These are phyloP conservation scores for Orthosia gracilis DNA, from an alignment of 2,888 invertebrate genomes.

Conservation along the genomic window DNA sequence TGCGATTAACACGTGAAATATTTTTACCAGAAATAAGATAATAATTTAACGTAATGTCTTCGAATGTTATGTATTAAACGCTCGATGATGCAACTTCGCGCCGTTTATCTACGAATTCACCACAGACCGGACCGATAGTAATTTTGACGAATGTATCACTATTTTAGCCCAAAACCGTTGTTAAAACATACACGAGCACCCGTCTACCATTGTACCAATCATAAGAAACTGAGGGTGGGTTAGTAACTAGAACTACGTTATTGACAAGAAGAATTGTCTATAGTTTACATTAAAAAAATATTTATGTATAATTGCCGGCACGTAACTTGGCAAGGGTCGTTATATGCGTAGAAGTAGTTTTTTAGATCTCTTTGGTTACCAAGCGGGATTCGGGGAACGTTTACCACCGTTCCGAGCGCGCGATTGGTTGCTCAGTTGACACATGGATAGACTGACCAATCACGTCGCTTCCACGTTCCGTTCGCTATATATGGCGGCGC, in stretches of 20 bases:
- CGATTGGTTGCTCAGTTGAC: too few species aligned
- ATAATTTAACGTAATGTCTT: not conserved
- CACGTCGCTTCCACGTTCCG: too few species aligned
- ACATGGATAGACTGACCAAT: too few species aligned
- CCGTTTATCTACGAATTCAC: conserved; percentile 46
- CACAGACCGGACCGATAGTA: conserved; percentile 32
- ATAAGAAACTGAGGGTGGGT: conserved; percentile 77
- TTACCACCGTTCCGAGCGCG: too few species aligned
- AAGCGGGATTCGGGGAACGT: too few species aligned
- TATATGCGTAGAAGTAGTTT: too few species aligned
- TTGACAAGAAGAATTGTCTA: not conserved
- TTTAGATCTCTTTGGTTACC: too few species aligned
- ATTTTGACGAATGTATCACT: not conserved
- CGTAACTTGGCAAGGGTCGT: too few species aligned
- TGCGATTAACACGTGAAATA: too few species aligned
- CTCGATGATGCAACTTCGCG: conserved; percentile 73
- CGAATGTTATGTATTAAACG: not conserved
- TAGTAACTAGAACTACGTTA: conserved; percentile 65
- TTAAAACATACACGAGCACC: conserved; percentile 37
- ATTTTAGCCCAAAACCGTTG: conserved; percentile 62
- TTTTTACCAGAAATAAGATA: too few species aligned
- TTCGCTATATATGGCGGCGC: too few species aligned
- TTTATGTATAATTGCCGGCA: not conserved
- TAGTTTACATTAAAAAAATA: not conserved
- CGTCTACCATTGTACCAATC: conserved; percentile 81